Conservation (phyloP, 1,140 invertebrate species). For the Phthorimaea operculella region DNA sequence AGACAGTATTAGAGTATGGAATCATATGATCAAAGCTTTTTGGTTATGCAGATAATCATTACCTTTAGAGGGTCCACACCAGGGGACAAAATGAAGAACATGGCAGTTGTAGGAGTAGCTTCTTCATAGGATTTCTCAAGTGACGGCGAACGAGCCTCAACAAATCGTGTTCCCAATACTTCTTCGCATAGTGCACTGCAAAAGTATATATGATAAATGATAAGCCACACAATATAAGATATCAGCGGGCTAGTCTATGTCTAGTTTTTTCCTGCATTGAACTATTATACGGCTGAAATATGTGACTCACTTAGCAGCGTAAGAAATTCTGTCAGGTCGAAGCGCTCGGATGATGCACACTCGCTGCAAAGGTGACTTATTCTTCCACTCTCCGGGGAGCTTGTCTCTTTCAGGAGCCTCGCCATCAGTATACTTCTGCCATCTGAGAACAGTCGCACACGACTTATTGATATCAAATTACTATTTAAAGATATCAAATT, state of each 20-base stretch:
- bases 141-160: slow-evolving; percentile 79
- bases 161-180: slow-evolving; percentile 86
- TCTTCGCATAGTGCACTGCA: slow-evolving; percentile 78
- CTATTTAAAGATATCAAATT: too few relatives aligned
- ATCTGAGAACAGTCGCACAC: slow-evolving; percentile 47
- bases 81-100: slow-evolving; percentile 95
- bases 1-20: too few relatives aligned
- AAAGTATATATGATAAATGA: background rate
- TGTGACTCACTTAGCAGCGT: slow-evolving; percentile 65
- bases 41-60: background rate
- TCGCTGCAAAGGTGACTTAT: slow-evolving; percentile 87
- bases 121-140: slow-evolving; percentile 91
- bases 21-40: background rate
- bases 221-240: background rate
- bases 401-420: slow-evolving; percentile 94
- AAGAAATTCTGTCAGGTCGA: slow-evolving; percentile 90
- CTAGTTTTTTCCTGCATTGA: background rate
- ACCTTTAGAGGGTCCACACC: slow-evolving; percentile 92
- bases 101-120: slow-evolving; percentile 83
- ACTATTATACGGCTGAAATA: background rate
- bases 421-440: slow-evolving; percentile 92
- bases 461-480: background rate
- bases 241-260: too few relatives aligned
- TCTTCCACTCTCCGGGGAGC: slow-evolving; percentile 97
- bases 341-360: slow-evolving; percentile 93